Percentiles rank a stretch among this genome's conserved stretches.
phyloP scores from a whole-genome alignment of 2,113 vertebrate species.

The Falco punctatus region DNA sequence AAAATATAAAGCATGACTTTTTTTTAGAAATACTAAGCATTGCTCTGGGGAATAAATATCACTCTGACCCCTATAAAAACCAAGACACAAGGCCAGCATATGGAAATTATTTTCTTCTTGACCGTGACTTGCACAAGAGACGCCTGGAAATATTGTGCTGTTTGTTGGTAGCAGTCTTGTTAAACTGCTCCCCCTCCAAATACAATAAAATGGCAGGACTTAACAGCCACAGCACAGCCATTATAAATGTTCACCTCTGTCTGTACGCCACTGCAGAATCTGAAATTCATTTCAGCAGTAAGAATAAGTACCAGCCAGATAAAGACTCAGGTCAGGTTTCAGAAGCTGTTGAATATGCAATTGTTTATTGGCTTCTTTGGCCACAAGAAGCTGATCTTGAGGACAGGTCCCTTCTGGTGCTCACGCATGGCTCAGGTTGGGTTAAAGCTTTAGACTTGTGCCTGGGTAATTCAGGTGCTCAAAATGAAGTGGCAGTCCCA shows the following conservation, averaged over 20 bases:
- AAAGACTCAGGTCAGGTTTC: background rate
- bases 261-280: background rate
- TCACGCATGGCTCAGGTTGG: rapidly evolving
- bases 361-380: background rate
- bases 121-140: conserved; percentile 57
- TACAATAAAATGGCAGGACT: conserved; percentile 15
- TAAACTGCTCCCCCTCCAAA: background rate
- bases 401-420: background rate
- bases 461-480: background rate
- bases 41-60: conserved; percentile 26
- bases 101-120: conserved; percentile 69
- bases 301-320: rapidly evolving
- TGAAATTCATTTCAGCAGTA: background rate
- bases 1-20: background rate
- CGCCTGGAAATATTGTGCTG: background rate
- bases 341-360: background rate
- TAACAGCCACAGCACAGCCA: background rate
- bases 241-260: background rate
- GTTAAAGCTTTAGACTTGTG: background rate
- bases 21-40: background rate
- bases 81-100: conserved; percentile 50
- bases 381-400: rapidly evolving
- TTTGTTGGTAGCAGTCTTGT: conserved; percentile 36
- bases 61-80: conserved; percentile 60
- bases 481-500: rapidly evolving